phyloP scores from a whole-genome alignment of 1,140 invertebrate genomes.

The Drosophila malerkotliana region DNA sequence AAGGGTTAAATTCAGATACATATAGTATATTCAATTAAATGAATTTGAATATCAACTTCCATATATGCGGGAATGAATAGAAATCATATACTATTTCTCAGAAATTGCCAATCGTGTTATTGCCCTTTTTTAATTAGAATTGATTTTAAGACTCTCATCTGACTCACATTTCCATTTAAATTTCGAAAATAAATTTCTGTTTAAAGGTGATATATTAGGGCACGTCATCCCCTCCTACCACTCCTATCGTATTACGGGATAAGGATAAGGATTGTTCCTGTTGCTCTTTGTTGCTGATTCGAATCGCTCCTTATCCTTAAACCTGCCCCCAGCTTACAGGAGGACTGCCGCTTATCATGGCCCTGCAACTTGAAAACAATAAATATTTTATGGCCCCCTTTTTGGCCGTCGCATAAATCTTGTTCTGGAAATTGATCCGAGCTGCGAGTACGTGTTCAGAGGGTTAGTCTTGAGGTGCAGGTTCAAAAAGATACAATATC shows the following conservation, averaged over 20 bases:
- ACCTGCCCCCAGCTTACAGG: slow-evolving; percentile 31
- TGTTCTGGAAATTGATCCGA: slow-evolving; percentile 68
- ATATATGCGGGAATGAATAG: neutral
- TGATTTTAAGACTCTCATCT: slow-evolving; percentile 9
- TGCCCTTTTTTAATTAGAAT: slow-evolving; percentile 6
- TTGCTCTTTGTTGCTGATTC: slow-evolving; percentile 41
- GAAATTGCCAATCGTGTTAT: neutral
- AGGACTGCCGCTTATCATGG: slow-evolving; percentile 54
- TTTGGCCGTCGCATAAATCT: slow-evolving; percentile 72
- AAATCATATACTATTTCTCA: neutral
- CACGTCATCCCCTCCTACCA: slow-evolving; percentile 2
- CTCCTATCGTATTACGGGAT: slow-evolving; percentile 57
- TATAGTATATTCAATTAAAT: slow-evolving; percentile 14
- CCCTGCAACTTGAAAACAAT: slow-evolving; percentile 73
- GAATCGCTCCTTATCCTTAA: slow-evolving; percentile 17
- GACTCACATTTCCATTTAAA: slow-evolving; percentile 52
- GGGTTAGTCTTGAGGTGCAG: slow-evolving; percentile 21
- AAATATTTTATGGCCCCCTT: slow-evolving; percentile 74
- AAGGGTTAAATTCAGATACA: slow-evolving; percentile 51
- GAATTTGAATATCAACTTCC: slow-evolving; percentile 24
- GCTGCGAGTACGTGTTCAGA: slow-evolving; percentile 25
- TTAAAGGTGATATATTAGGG: slow-evolving; percentile 66
- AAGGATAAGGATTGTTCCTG: slow-evolving; percentile 41
- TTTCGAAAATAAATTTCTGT: slow-evolving; percentile 61
- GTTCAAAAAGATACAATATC: slow-evolving; percentile 9